Base-by-base conservation (phyloP, 2,888 invertebrate genomes). In the Caenorhabditis imperialis region DNA sequence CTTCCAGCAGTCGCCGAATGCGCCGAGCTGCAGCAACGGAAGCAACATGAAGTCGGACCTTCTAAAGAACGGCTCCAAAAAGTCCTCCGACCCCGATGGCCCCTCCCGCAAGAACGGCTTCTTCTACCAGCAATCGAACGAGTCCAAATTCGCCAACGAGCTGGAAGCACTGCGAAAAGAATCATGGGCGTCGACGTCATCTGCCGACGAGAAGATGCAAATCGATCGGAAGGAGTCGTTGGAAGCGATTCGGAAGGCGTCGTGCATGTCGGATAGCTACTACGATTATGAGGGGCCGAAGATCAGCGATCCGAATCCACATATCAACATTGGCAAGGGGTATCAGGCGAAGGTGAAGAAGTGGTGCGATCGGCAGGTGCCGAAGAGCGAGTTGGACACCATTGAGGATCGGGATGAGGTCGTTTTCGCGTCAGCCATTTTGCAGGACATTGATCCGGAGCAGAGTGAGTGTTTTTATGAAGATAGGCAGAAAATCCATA, bases 291-390 rank as follows among this genome's bases (percentile, higher is more conserved):
- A 67, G 25, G 67, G 67, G 25, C 67, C 79, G 1, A 69, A 74
- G 47, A 65, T 63, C 37, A 71, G 60, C 25, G 78, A 75, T 37
- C 62, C 73, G 5, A 76, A 70, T 58, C 78, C 78, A 76, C 81
- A 81, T 53, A 81, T 81, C 45, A 81, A 81, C 57, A 62, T 77
- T 27, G 78, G 78, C 2, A 50, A 51, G 35, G 62, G 70, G 33
- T 87, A 81, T 69, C 87, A 87, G 61, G 87, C 87, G 14, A 58
- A 78, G 35, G 87, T 87, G 37, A 79, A 80, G 62, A 87, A 85
- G 62, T 87, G 87, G 87, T 78, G 82, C 8, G 85, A 84, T 42
- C 58, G 86, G 33, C 79, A 83, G 51, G 82, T 86, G 7, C 62
- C 69, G 10, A 44, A 74, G 35, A 72, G 77, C 25, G 86, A 86